Percentiles rank a stretch among this genome's conserved stretches.
Conservation (phyloP, 2,888 invertebrate genomes). For the Nomada goodeniana region DNA sequence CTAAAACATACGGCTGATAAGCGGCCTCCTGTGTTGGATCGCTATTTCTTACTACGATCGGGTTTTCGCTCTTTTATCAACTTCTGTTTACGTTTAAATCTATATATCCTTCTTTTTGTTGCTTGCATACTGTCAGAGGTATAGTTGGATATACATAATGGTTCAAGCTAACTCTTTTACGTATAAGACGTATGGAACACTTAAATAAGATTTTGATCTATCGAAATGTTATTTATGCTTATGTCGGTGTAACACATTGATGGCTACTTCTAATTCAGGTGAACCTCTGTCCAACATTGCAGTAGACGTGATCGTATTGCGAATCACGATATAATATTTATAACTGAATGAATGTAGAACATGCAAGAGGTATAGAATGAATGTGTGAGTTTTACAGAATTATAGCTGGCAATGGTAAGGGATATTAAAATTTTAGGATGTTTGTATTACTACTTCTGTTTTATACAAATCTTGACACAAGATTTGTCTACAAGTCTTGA, state of each 20-base stretch:
- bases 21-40: slow-evolving; percentile 32
- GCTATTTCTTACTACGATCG: slow-evolving; percentile 52
- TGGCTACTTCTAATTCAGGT: background rate
- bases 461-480: background rate
- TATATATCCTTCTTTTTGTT: slow-evolving; percentile 4
- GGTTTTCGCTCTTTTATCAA: slow-evolving; percentile 40
- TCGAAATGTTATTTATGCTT: background rate
- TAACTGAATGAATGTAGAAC: slow-evolving; percentile 15
- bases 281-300: background rate
- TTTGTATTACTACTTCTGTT: background rate
- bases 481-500: background rate
- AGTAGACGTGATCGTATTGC: background rate
- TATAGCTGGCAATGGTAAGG: background rate
- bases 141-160: background rate
- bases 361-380: background rate
- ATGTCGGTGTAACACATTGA: background rate
- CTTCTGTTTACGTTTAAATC: slow-evolving; percentile 38
- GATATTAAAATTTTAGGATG: slow-evolving; percentile 9
- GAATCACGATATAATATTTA: slow-evolving; percentile 30
- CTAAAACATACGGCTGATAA: slow-evolving; percentile 59
- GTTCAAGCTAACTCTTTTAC: background rate
- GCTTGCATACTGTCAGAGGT: background rate
- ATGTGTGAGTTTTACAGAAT: background rate
- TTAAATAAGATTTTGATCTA: background rate
- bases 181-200: background rate